Percentiles rank a stretch among this genome's conserved stretches.
These are phyloP conservation scores for Clitarchus hookeri DNA, from an alignment of 2,888 invertebrate species.

Conservation along the genomic window DNA sequence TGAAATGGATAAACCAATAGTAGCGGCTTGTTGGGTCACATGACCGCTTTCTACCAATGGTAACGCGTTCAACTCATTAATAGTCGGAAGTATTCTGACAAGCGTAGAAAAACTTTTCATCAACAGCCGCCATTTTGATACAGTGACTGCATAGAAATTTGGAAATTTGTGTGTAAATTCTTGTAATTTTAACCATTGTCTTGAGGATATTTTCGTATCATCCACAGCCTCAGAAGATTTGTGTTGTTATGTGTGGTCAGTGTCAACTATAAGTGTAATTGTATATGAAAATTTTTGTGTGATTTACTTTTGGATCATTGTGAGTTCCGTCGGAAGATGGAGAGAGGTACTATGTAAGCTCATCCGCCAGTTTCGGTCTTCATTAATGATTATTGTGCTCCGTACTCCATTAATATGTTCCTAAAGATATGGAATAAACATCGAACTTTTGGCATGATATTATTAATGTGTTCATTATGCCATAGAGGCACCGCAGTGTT, in stretches of 20 bases:
- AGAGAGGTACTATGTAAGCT: conserved; percentile 64
- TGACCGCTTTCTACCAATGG: conserved; percentile 56
- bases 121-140: conserved; percentile 95
- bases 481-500: conserved; percentile 53
- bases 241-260: conserved; percentile 47
- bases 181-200: conserved; percentile 55
- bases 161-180: conserved; percentile 72
- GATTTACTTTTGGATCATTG: conserved; percentile 61
- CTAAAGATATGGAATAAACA: conserved; percentile 73
- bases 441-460: conserved; percentile 66
- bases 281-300: conserved; percentile 42
- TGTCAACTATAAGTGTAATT: conserved; percentile 55
- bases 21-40: conserved; percentile 53
- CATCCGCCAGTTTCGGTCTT: conserved; percentile 63
- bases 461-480: conserved; percentile 52
- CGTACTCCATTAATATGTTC: conserved; percentile 72
- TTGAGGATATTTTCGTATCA: conserved; percentile 51
- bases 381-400: conserved; percentile 83
- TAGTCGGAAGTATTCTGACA: conserved; percentile 77
- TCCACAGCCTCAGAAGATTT: conserved; percentile 44
- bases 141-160: conserved; percentile 77
- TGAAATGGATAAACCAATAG: conserved; percentile 53
- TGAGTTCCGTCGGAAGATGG: conserved; percentile 74
- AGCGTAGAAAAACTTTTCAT: conserved; percentile 94
- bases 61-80: conserved; percentile 52